Conservation (phyloP, 2,113 vertebrate species). For the Spermophilus dauricus region DNA sequence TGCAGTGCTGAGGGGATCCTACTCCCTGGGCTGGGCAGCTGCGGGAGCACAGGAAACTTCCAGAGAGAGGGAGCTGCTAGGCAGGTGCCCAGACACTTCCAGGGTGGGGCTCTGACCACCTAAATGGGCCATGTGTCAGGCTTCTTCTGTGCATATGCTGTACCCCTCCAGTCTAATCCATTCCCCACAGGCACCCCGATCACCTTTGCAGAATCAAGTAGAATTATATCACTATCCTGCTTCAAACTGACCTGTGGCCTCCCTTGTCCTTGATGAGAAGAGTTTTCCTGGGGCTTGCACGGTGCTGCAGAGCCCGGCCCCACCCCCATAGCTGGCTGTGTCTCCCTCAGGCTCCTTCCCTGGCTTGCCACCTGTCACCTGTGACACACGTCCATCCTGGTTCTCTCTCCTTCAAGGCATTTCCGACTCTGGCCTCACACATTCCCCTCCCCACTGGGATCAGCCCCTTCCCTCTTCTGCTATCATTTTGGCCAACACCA, state of each 20-base stretch:
- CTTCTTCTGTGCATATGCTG: neutral
- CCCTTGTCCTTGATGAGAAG: neutral
- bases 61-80: neutral
- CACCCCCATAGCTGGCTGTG: neutral
- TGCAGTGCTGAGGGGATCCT: neutral
- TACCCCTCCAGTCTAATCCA: neutral
- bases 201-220: neutral
- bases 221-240: neutral
- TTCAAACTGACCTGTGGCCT: neutral
- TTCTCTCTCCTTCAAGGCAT: neutral
- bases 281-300: neutral
- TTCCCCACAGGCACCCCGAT: neutral
- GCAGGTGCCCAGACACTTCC: neutral
- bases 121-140: too few relatives aligned
- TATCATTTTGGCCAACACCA: neutral
- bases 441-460: neutral
- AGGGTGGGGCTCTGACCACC: neutral
- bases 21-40: neutral
- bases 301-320: neutral
- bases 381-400: neutral
- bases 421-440: rapidly evolving
- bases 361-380: neutral
- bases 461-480: neutral
- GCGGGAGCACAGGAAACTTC: rapidly evolving
- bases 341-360: neutral